Conservation (phyloP, 2,888 invertebrate genomes). For the Ecliptopera silaceata region DNA sequence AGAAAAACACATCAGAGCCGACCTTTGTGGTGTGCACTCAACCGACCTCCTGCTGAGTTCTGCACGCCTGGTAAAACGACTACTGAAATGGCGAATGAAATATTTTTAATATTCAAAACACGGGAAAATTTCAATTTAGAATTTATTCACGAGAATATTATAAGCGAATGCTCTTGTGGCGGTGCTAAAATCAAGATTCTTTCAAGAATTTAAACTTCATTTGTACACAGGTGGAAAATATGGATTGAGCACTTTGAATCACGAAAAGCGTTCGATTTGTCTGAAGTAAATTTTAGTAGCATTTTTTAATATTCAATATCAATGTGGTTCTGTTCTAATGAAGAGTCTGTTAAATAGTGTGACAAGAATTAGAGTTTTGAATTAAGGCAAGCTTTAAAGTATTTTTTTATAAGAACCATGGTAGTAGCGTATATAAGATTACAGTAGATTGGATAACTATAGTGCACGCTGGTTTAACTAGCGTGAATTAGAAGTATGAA, state of each 20-base stretch:
- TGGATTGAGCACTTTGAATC: constrained; percentile 1
- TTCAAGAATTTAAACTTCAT: not conserved
- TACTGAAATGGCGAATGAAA: constrained; percentile 66
- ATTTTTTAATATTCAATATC: too few relatives aligned
- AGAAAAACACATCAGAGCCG: constrained; percentile 63
- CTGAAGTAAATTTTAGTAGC: too few relatives aligned
- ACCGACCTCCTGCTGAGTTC: constrained; percentile 61
- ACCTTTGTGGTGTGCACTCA: constrained; percentile 69
- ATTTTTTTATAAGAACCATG: too few relatives aligned
- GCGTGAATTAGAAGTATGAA: too few relatives aligned
- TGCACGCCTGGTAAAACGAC: constrained; percentile 62
- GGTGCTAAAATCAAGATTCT: constrained; percentile 17
- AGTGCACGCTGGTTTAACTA: too few relatives aligned
- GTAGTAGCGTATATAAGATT: too few relatives aligned
- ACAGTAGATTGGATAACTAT: too few relatives aligned
- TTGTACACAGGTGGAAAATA: constrained; percentile 1
- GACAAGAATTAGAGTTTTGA: too few relatives aligned
- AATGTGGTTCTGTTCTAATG: too few relatives aligned
- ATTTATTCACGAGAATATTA: constrained; percentile 48
- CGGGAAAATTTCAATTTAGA: constrained; percentile 53
- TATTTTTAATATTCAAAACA: constrained; percentile 62
- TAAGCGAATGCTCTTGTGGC: constrained; percentile 37
- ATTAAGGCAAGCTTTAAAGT: too few relatives aligned
- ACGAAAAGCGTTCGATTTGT: not conserved
- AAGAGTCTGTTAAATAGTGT: too few relatives aligned